A percentile compares a stretch with the other conserved stretches of the same genome.
Conservation (phyloP, 1,140 invertebrate species). For the Dendroctonus valens region DNA sequence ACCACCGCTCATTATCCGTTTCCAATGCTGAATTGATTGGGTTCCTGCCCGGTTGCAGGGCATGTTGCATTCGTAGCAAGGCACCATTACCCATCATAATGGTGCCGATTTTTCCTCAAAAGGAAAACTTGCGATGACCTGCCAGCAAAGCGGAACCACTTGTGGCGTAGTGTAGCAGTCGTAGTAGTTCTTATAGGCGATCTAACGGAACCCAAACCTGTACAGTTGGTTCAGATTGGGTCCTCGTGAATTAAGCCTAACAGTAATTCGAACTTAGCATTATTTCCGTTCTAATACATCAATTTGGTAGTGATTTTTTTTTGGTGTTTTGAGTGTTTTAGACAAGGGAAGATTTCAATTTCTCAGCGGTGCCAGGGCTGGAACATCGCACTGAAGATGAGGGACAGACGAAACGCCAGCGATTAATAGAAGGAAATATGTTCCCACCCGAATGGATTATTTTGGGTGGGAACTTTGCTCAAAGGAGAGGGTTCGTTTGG, state of each 20-base stretch:
- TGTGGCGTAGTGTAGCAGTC: conserved; percentile 1
- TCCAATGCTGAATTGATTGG: not conserved
- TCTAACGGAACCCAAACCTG: conserved; percentile 21
- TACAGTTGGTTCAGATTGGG: conserved; percentile 19
- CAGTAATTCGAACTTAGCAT: conserved; percentile 1
- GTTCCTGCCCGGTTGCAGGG: not conserved
- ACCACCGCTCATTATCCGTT: not conserved
- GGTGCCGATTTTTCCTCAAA: conserved; percentile 14
- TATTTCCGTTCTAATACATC: no score
- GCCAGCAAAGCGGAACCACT: conserved; percentile 19
- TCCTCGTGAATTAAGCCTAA: conserved; percentile 23
- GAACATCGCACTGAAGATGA: no score
- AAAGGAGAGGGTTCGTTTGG: no score
- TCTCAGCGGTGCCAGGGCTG: no score
- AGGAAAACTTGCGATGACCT: not conserved
- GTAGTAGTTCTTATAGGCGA: conserved; percentile 16
- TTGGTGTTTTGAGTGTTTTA: no score
- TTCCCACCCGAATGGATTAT: no score
- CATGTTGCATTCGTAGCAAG: not conserved
- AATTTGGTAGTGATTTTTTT: no score
- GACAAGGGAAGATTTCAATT: no score
- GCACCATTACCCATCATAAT: no score
- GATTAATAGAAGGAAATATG: no score
- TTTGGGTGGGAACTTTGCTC: no score
- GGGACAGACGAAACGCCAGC: no score